Evolutionary conservation across 1,140 invertebrate genomes (phyloP).

Genomic region (Cheumatopsyche charites): DNA sequence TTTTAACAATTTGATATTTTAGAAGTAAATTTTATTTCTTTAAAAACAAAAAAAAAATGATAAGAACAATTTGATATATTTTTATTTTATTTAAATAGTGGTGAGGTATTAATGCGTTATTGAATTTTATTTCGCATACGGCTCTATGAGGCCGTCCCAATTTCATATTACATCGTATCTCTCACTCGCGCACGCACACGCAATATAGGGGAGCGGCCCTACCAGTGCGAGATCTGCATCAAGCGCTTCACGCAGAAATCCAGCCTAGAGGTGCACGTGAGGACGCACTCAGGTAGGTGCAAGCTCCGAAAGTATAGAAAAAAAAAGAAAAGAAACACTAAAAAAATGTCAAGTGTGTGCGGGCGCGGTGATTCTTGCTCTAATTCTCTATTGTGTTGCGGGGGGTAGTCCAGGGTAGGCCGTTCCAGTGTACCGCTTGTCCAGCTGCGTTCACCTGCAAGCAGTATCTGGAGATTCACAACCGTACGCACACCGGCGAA

Average conservation of each 20-base stretch:
- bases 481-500: conserved; percentile 77
- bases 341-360: conserved; percentile 30
- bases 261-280: conserved; percentile 56
- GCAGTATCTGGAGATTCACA: conserved; percentile 77
- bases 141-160: conserved; percentile 3
- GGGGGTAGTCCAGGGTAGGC: conserved; percentile 64
- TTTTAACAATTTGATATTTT: no score
- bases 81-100: no score
- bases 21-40: no score
- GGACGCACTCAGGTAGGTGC: conserved; percentile 56
- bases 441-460: conserved; percentile 74
- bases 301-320: conserved; percentile 24
- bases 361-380: conserved; percentile 36
- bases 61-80: no score
- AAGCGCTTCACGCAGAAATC: conserved; percentile 60
- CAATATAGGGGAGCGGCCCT: conserved; percentile 59
- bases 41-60: no score
- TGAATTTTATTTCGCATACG: background rate
- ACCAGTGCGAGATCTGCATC: conserved; percentile 60
- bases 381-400: conserved; percentile 54
- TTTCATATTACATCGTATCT: conserved; percentile 27
- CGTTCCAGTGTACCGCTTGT: conserved; percentile 75
- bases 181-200: conserved; percentile 38
- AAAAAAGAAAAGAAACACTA: background rate
- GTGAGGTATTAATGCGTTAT: conserved; percentile 23